Percentiles rank a stretch among this genome's conserved stretches.
Evolutionary conservation across 2,888 invertebrate species (phyloP).

Genomic region (Prenolepis imparis): DNA sequence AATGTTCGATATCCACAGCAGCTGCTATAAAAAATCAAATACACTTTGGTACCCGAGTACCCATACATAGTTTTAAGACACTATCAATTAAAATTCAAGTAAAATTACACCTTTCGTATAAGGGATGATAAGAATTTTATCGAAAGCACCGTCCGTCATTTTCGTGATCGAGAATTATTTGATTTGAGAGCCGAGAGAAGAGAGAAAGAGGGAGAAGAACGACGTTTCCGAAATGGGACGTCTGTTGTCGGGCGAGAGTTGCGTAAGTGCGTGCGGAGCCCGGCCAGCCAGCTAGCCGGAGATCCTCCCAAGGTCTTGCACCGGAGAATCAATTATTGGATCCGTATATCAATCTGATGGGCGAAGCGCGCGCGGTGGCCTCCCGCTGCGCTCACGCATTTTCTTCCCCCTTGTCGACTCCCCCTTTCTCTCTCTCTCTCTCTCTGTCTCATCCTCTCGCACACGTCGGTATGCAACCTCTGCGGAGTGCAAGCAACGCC

Average conservation of each 20-base stretch:
- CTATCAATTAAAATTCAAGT: too few species aligned
- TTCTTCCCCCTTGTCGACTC: conserved; percentile 63
- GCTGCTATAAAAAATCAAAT: too few species aligned
- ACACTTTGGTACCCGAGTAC: too few species aligned
- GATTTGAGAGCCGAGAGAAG: conserved; percentile 29
- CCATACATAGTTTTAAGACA: too few species aligned
- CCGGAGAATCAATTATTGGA: conserved; percentile 83
- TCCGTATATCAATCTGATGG: conserved; percentile 83
- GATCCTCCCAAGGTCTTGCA: conserved; percentile 75
- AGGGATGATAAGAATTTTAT: conserved; percentile 36
- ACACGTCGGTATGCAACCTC: conserved; percentile 37
- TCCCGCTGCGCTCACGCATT: conserved; percentile 82
- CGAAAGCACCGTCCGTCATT: not conserved
- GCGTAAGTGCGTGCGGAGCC: conserved; percentile 78
- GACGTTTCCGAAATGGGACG: conserved; percentile 53
- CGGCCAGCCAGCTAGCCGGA: conserved; percentile 47
- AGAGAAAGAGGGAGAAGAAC: not conserved
- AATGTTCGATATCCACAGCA: too few species aligned
- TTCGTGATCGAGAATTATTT: conserved; percentile 32
- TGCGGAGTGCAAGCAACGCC: conserved; percentile 41
- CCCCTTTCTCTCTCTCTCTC: conserved; percentile 50
- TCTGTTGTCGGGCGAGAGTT: conserved; percentile 69
- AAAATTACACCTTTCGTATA: conserved; percentile 33
- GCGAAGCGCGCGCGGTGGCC: conserved; percentile 76
- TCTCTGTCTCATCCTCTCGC: conserved; percentile 53